phyloP scores from a whole-genome alignment of 2,113 vertebrate species.

The Electrona antarctica region DNA sequence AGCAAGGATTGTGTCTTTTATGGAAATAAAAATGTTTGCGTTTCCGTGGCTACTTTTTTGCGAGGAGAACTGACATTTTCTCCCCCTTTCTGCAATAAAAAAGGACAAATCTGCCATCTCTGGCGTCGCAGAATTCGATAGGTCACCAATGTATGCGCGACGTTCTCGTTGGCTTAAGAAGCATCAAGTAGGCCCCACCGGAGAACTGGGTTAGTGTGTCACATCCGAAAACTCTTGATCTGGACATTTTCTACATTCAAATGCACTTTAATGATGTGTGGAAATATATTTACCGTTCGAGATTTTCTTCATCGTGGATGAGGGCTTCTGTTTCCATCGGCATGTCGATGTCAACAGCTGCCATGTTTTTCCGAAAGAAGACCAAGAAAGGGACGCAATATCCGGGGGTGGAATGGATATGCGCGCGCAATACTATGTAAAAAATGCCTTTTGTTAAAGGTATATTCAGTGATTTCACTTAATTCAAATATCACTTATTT shows the following conservation, averaged over 20 bases:
- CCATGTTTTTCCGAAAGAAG: constrained; percentile 85
- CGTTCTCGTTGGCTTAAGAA: neutral
- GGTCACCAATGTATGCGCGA: no score
- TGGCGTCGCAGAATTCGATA: no score
- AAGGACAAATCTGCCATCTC: no score
- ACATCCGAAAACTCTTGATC: neutral
- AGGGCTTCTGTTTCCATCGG: constrained; percentile 81
- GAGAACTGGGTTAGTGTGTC: neutral
- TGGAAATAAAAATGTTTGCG: no score
- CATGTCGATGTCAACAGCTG: constrained; percentile 88
- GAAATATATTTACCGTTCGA: constrained; percentile 71
- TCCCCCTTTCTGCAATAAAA: no score
- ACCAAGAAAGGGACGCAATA: constrained; percentile 53
- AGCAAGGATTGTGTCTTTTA: no score
- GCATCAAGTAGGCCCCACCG: neutral
- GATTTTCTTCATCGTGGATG: constrained; percentile 66
- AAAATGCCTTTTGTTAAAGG: no score
- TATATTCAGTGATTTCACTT: no score
- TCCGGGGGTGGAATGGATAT: constrained; percentile 39
- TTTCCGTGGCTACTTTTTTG: no score
- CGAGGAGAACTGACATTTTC: no score
- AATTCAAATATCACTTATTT: no score
- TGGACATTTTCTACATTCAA: neutral
- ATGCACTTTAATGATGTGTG: neutral
- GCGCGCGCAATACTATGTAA: no score